Evolutionary conservation across 1,140 invertebrate species (phyloP).

Genomic region (Camponotus vicinus): DNA sequence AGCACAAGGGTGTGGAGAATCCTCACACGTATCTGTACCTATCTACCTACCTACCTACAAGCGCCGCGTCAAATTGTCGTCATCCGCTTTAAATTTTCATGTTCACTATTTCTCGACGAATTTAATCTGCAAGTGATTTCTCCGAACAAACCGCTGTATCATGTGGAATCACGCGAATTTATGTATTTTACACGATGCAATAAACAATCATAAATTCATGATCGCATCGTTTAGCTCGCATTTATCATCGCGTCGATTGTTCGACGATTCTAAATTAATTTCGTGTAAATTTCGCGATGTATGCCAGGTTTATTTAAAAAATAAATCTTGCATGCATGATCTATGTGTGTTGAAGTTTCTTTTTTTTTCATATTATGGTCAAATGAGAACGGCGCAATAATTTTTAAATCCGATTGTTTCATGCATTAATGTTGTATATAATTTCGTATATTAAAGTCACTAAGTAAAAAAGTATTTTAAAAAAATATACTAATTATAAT

Average conservation of each 20-base stretch:
- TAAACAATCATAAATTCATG: conserved; percentile 26
- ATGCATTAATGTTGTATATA: not conserved
- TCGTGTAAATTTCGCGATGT: conserved; percentile 7
- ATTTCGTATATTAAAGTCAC: not conserved
- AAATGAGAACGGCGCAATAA: not conserved
- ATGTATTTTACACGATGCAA: not conserved
- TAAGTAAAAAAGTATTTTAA: not conserved
- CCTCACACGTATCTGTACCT: conserved; percentile 4
- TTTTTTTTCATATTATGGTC: not conserved
- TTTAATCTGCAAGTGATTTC: conserved; percentile 19
- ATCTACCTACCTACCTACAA: not conserved
- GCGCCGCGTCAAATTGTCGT: conserved; percentile 17
- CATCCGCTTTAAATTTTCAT: conserved; percentile 41
- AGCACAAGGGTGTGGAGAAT: conserved; percentile 27
- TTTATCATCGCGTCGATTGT: conserved; percentile 10
- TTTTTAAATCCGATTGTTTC: not conserved
- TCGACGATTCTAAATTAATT: conserved; percentile 3
- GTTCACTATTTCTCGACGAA: not conserved
- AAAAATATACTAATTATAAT: not conserved
- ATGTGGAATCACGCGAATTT: not conserved
- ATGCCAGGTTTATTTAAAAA: not conserved
- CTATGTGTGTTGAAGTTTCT: no score
- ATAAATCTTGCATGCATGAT: conserved; percentile 2
- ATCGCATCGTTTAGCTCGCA: not conserved
- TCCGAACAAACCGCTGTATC: not conserved